phyloP scores from a whole-genome alignment of 2,888 invertebrate genomes.

The Dendrolimus pini region DNA sequence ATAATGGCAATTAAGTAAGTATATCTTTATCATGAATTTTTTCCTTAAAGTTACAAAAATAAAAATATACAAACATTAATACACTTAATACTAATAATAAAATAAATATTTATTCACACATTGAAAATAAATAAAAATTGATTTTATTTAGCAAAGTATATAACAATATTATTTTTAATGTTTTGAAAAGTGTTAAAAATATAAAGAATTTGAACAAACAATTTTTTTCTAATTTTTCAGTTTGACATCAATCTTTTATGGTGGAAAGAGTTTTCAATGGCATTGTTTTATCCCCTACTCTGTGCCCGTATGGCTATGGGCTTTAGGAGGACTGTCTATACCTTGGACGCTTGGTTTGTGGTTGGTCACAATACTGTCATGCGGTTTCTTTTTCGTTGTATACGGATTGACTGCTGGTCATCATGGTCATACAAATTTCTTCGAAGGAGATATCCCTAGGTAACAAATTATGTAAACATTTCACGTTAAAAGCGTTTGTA shows the following conservation, averaged over 20 bases:
- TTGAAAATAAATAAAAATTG: too few relatives aligned
- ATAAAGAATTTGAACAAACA: too few relatives aligned
- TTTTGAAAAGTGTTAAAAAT: too few relatives aligned
- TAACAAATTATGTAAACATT: slow-evolving; percentile 25
- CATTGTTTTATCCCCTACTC: slow-evolving; percentile 39
- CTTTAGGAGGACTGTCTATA: slow-evolving; percentile 42
- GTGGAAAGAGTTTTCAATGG: slow-evolving; percentile 37
- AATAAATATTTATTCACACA: too few relatives aligned
- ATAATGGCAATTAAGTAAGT: neutral
- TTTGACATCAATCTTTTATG: neutral
- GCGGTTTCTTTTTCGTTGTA: slow-evolving; percentile 79
- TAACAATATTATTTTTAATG: too few relatives aligned
- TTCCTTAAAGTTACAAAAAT: too few relatives aligned
- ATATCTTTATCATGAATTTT: too few relatives aligned
- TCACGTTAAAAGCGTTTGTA: too few relatives aligned
- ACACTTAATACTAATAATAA: too few relatives aligned
- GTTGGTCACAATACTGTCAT: slow-evolving; percentile 64
- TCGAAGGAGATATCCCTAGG: slow-evolving; percentile 87
- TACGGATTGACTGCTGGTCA: slow-evolving; percentile 88
- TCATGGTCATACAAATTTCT: slow-evolving; percentile 87
- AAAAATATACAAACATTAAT: too few relatives aligned
- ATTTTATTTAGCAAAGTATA: too few relatives aligned
- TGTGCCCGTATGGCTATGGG: slow-evolving; percentile 61
- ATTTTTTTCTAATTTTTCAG: neutral
- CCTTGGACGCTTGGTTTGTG: slow-evolving; percentile 65